Base-by-base conservation (phyloP, 30 jellyfish, hydroid and myxozoan genomes). In the Pelagia noctiluca region DNA sequence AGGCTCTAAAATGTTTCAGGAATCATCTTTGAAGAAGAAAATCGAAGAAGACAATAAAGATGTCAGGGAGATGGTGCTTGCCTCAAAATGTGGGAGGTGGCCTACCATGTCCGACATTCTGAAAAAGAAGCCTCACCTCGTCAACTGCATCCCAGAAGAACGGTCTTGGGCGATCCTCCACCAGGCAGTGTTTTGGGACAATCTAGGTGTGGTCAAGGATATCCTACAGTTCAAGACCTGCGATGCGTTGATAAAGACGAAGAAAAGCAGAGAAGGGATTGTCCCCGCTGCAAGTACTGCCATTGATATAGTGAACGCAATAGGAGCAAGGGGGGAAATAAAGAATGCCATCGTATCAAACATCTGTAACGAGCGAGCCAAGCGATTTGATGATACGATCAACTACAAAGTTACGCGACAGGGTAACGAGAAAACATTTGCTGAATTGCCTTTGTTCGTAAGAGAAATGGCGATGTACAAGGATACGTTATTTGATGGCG, bases 131-230 rank as follows among this genome's bases (percentile, higher is more conserved):
- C 79, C 79, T 3, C 10, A 10, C 22, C 79, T 66, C 18, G 63
- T 28, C 63, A 66, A 66, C 63, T 66, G 79, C 35, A 66, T 66
- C 7, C 79, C 79, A 19, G 79, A 66, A 22, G 29, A 24, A 32
- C 11, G 67, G 29, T 7, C 79, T 3, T 66, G 79, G 79, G 63
- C 21, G 10, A 33, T 66, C 29, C 72, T 60, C 11, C 72, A 60
- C 16, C 72, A 60, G 72, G 72, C 72, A 4, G 72, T 60, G 22
- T 60, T 5, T 23, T n/a, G 22, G 18, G 22, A 60, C 10, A 28
- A 60, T n/a, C 22, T 4, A 60, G 72, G 12, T 60, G 35, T 23
- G 35, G 72, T 60, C 11, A 60, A 22, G 35, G 21, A 28, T 8
- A 22, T 60, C 21, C 72, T 60, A 4, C 22, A 22, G 10, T 60